Evolutionary conservation across 2,113 vertebrate species (phyloP).

Genomic region (Dolichallabes microphthalmus): DNA sequence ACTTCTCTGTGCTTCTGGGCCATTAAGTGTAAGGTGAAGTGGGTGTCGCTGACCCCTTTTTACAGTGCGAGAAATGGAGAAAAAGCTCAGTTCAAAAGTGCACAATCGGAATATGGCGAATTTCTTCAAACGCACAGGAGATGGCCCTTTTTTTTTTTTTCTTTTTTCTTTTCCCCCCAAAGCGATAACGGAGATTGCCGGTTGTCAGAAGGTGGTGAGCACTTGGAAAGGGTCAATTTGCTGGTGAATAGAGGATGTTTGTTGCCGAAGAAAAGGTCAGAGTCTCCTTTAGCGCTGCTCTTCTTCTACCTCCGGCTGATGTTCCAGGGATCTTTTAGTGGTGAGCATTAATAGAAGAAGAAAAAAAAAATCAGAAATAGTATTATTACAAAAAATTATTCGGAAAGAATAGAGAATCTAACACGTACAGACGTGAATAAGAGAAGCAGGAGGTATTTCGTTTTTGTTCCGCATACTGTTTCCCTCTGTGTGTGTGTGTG

Average conservation of each 20-base stretch:
- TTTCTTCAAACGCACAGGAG: slow-evolving; percentile 5
- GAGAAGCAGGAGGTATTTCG: neutral
- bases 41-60: slow-evolving; percentile 37
- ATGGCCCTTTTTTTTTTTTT: slow-evolving; percentile 16
- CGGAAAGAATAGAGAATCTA: neutral
- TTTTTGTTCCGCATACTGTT: neutral
- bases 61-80: slow-evolving; percentile 25
- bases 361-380: neutral
- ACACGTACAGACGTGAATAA: neutral
- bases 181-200: slow-evolving; percentile 42
- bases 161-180: neutral
- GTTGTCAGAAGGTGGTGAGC: slow-evolving; percentile 49
- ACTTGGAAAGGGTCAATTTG: slow-evolving; percentile 54
- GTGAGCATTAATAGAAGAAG: neutral
- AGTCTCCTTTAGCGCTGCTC: slow-evolving; percentile 37
- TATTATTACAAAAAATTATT: neutral
- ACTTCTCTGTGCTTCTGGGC: slow-evolving; percentile 35
- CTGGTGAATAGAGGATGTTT: slow-evolving; percentile 57
- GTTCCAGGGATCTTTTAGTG: neutral
- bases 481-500: neutral
- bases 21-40: slow-evolving; percentile 46
- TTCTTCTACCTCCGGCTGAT: slow-evolving; percentile 1
- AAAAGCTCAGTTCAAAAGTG: slow-evolving; percentile 49
- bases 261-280: slow-evolving; percentile 63
- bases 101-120: slow-evolving; percentile 19